Evolutionary conservation across 2,888 invertebrate genomes (phyloP), one percentile per base, ranked within the genome.

Genomic region (Cheilosia vernalis): DNA sequence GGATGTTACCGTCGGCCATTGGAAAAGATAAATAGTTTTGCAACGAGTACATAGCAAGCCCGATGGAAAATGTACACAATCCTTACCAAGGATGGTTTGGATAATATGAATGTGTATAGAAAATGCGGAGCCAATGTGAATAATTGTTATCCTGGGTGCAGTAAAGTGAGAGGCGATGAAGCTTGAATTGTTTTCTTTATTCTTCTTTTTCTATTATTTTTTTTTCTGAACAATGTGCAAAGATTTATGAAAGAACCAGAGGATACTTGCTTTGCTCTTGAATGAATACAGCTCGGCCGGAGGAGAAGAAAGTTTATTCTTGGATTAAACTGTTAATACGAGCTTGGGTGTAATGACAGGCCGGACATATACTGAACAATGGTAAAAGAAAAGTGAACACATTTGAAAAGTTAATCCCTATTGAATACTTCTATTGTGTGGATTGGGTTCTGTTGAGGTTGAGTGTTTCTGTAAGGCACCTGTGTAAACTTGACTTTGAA

Each of bases 181-280:
- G 80, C 80, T 80, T 84, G 70, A 84, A 80, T 84, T 80, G 70
- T 21, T 64, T 58, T 61, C 55, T 63, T 73, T 40, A 21, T 42
- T 70, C 47, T 24, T 64, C 40, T 13, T 53, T 47, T 17, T 27
- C 7, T 51, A 19, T 51, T 72, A 67, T 60, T 21, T 55, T 27
- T 63, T 33, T 30, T 67, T 37, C 44, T 24, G 72, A 77, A 81
- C 81, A 85, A 85, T 73, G 81, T 77, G 85, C 66, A 81, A 77
- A 85, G 85, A 85, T 81, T 81, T 85, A 85, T 85, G 85, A 81
- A 84, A 84, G 79, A 69, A 80, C 69, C 58, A 44, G 64, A 58
- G 79, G 51, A 76, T 84, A 84, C 67, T 84, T 84, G 70, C 74
- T 66, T 80, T 80, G 74, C 84, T 74, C 84, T 84, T 64, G 47